Evolutionary conservation across 2,888 invertebrate genomes (phyloP), one percentile per base, ranked within the genome.

Genomic region (Xestia xanthographa): DNA sequence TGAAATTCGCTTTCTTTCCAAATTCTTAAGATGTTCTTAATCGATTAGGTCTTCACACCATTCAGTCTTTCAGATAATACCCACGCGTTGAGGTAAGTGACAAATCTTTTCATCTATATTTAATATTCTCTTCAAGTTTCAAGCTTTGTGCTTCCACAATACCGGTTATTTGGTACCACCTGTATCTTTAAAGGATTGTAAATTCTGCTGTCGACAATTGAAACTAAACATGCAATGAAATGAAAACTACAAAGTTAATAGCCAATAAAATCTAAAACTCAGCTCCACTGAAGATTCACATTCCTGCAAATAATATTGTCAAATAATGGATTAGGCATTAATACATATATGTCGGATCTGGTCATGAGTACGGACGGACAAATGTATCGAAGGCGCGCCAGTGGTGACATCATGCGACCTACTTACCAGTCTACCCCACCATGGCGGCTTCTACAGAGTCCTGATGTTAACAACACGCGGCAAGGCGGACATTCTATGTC

Each of bases 31-130:
- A 58, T 65, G 65, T 75, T 22, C 60, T 22, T 71, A 72, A 77
- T 65, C 70, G 53, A 65, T 85, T 77, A 77, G 60, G 29, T 58
- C 43, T 62, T 71, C 68, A 65, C 66, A 72, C 68, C 53, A 63
- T 12, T 69, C 73, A 73, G 73, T 66, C 68, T 78, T 80, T 79
- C 75, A 75, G 67, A 75, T 60, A 65, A 50, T 83, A 38, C 70
- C 41, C 67, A 60, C 82, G 58, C 76, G 48, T 82, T 48, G 58
- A 50, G 71, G 60, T 68, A 74, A 22, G 56, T 75, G 60, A n/a
- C n/a, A 70, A 56, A 74, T 74, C 26, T 48, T 71, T 67, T 65
- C 75, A 63, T 26, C 29, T 58, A 29, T 34, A 12, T 26, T 34
- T 41, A 38, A 63, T 63, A 20, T 50, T 41, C 34, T 83, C 50